phyloP scores from a whole-genome alignment of 2,888 invertebrate species.

The Chrysodeixis includens region DNA sequence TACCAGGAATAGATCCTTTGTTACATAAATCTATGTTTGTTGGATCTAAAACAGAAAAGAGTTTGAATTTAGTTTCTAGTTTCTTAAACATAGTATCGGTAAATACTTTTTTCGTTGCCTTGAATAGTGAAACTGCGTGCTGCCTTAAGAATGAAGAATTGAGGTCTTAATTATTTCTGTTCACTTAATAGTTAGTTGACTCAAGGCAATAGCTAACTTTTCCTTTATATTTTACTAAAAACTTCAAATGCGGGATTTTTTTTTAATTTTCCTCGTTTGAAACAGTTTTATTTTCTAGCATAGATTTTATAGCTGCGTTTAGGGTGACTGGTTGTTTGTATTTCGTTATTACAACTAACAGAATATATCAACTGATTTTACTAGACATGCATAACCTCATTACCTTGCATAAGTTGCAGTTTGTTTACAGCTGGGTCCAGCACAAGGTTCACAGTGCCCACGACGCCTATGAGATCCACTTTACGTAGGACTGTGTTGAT shows the following conservation, averaged over 20 bases:
- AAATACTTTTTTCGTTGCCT: background rate
- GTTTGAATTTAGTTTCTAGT: background rate
- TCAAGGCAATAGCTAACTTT: background rate
- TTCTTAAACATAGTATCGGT: background rate
- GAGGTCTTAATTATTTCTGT: background rate
- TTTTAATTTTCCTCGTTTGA: too few relatives aligned
- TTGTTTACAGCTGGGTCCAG: conserved; percentile 65
- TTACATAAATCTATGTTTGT: conserved; percentile 71
- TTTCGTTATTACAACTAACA: too few relatives aligned
- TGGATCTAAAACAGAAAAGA: conserved; percentile 68
- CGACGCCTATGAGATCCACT: conserved; percentile 74
- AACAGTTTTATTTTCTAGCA: too few relatives aligned
- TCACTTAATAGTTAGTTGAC: background rate
- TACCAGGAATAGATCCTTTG: conserved; percentile 73
- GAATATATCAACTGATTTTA: too few relatives aligned
- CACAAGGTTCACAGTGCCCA: conserved; percentile 72
- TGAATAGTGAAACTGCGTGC: background rate
- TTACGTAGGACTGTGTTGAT: conserved; percentile 71
- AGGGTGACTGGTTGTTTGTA: too few relatives aligned
- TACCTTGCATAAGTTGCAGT: conserved; percentile 73
- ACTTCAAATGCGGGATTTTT: too few relatives aligned
- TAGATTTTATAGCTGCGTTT: too few relatives aligned
- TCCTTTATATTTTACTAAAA: background rate
- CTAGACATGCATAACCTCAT: conserved; percentile 29
- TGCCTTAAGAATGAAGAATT: background rate